Evolutionary conservation across 2,888 invertebrate species (phyloP).

Genomic region (Euzetes globulus): DNA sequence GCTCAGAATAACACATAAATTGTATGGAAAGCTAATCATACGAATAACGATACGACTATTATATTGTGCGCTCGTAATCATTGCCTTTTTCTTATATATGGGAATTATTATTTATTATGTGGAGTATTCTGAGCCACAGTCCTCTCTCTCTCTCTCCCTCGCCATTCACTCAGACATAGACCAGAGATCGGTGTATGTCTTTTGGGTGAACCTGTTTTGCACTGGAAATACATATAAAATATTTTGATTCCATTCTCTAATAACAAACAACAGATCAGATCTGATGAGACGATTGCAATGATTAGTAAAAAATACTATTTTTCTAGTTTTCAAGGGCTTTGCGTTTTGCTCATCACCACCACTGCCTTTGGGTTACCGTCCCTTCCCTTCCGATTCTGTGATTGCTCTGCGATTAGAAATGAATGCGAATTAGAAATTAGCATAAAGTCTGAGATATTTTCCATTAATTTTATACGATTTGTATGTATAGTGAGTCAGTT

Average conservation of each 20-base stretch:
- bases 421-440: no score
- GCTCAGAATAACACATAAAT: no score
- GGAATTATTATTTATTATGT: no score
- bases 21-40: no score
- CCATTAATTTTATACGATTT: no score
- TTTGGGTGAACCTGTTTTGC: conserved; percentile 6
- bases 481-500: no score
- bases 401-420: neutral
- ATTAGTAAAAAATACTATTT: neutral
- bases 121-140: neutral
- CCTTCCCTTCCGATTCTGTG: neutral
- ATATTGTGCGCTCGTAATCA: no score
- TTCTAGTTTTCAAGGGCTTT: neutral
- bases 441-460: no score
- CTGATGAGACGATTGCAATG: neutral
- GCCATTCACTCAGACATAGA: no score
- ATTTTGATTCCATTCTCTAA: neutral
- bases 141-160: neutral
- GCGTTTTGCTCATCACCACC: neutral
- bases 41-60: no score
- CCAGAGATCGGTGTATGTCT: neutral
- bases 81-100: no score
- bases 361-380: neutral
- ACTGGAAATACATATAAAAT: neutral
- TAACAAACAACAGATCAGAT: neutral